These are phyloP conservation scores for Merops nubicus DNA, from an alignment of 2,113 vertebrate genomes.

Conservation along the genomic window DNA sequence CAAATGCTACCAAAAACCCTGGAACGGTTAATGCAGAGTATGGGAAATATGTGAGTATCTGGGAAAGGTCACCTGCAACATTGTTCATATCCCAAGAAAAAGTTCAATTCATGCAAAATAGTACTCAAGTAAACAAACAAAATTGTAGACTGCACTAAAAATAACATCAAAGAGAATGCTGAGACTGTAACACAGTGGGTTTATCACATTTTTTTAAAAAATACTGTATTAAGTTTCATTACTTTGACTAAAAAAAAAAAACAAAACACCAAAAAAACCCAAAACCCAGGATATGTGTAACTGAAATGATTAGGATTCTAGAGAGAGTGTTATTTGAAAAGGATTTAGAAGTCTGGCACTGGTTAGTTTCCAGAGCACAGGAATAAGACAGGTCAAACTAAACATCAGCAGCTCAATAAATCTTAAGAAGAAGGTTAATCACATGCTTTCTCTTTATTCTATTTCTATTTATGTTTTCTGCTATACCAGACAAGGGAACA, in stretches of 20 bases:
- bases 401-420: constrained; percentile 42
- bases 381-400: constrained; percentile 41
- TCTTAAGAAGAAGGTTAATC: constrained; percentile 27
- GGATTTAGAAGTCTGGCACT: constrained; percentile 36
- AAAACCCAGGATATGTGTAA: not conserved
- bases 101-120: not conserved
- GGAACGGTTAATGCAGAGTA: not conserved
- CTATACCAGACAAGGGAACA: not conserved
- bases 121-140: not conserved
- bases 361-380: constrained; percentile 44
- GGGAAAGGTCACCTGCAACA: not conserved
- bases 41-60: constrained; percentile 10
- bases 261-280: not conserved
- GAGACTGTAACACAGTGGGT: not conserved
- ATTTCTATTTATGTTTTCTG: constrained; percentile 53
- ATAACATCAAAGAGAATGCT: not conserved
- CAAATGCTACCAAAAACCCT: not conserved
- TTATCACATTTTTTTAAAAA: not conserved
- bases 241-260: not conserved
- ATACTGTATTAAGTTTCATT: not conserved
- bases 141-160: not conserved
- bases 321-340: constrained; percentile 36
- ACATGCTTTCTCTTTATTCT: constrained; percentile 15
- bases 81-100: constrained; percentile 1
- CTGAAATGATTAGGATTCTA: not conserved